Conservation (phyloP, 2,888 invertebrate genomes). For the Unio pictorum region DNA sequence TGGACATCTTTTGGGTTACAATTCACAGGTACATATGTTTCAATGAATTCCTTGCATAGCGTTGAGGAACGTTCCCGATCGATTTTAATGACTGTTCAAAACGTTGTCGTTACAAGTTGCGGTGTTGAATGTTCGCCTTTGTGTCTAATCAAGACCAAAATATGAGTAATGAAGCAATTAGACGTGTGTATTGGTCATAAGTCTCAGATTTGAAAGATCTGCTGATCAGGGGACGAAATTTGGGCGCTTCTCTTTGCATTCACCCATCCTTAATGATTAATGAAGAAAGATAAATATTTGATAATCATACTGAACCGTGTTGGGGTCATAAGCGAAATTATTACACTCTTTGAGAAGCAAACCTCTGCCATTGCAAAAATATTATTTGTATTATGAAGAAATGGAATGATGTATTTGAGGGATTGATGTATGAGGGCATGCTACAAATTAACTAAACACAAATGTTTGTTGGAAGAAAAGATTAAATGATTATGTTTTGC, state of each 20-base stretch:
- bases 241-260: constrained; percentile 12
- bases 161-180: too few relatives aligned
- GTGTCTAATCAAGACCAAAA: too few relatives aligned
- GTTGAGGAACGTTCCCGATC: too few relatives aligned
- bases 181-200: too few relatives aligned
- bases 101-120: too few relatives aligned
- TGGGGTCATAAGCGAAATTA: constrained; percentile 39
- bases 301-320: constrained; percentile 34
- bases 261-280: constrained; percentile 32
- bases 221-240: too few relatives aligned
- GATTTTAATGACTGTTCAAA: too few relatives aligned
- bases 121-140: too few relatives aligned
- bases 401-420: constrained; percentile 22
- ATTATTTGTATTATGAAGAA: constrained; percentile 35
- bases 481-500: constrained; percentile 44
- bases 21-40: too few relatives aligned
- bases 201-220: too few relatives aligned
- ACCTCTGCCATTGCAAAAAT: constrained; percentile 15
- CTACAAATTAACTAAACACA: constrained; percentile 44
- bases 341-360: constrained; percentile 28
- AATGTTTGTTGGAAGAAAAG: constrained; percentile 39
- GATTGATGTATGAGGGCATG: constrained; percentile 9
- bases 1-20: too few relatives aligned
- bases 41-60: too few relatives aligned
- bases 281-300: constrained; percentile 48